Conservation (phyloP, 1,140 invertebrate genomes). For the Nasonia giraulti region DNA sequence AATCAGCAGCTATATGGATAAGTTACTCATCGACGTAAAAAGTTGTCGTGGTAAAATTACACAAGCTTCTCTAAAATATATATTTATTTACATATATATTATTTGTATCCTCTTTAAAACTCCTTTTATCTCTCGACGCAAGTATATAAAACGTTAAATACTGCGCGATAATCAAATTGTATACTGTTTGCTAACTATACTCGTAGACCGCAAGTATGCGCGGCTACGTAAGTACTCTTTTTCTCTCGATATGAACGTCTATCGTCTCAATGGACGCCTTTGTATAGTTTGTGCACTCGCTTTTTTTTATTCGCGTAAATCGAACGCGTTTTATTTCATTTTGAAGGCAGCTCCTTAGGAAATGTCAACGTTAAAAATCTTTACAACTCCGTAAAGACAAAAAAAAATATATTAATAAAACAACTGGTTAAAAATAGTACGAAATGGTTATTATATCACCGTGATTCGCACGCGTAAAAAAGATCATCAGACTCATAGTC, state of each 20-base stretch:
- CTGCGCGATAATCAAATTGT: conserved; percentile 19
- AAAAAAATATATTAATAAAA: conserved; percentile 41
- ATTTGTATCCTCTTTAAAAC: conserved; percentile 20
- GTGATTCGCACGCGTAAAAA: conserved; percentile 15
- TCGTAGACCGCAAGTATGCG: conserved; percentile 7
- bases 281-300: conserved; percentile 35
- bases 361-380: conserved; percentile 31
- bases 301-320: conserved; percentile 6
- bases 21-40: conserved; percentile 22
- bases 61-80: conserved; percentile 39
- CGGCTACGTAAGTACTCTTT: conserved; percentile 29
- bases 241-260: neutral
- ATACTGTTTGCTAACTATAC: conserved; percentile 23
- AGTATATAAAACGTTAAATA: conserved; percentile 6
- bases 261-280: neutral
- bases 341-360: conserved; percentile 31
- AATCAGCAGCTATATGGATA: conserved; percentile 41
- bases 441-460: conserved; percentile 16
- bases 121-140: neutral
- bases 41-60: conserved; percentile 17
- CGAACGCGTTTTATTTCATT: neutral
- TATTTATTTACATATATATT: conserved; percentile 45
- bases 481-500: conserved; percentile 27
- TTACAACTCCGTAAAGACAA: conserved; percentile 27
- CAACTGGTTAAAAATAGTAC: conserved; percentile 26